Conservation (phyloP, 2,113 vertebrate genomes). For the Muscicapa adusta region DNA sequence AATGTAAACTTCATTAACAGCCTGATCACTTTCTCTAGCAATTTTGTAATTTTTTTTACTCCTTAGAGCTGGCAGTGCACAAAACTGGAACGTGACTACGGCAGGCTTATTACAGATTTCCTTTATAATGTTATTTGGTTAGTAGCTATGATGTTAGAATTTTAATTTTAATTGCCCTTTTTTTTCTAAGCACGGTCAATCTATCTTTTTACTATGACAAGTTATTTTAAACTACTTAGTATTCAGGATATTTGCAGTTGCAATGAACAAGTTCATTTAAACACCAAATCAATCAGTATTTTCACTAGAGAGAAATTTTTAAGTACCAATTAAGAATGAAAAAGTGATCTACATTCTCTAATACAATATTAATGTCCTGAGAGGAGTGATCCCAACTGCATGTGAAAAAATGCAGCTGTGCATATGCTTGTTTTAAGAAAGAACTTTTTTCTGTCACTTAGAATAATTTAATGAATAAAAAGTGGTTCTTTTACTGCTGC, state of each 20-base stretch:
- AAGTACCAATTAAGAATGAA: slow-evolving; percentile 91
- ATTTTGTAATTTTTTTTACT: background rate
- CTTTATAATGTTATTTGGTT: background rate
- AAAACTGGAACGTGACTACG: background rate
- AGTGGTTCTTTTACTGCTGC: slow-evolving; percentile 45
- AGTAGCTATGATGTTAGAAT: background rate
- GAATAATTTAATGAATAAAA: slow-evolving; percentile 65
- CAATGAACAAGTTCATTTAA: slow-evolving; percentile 83
- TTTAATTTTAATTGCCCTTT: slow-evolving; percentile 66
- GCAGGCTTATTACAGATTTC: background rate
- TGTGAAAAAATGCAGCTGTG: slow-evolving; percentile 67
- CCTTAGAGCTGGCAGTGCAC: background rate
- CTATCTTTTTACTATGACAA: slow-evolving; percentile 77
- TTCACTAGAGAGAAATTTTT: slow-evolving; percentile 86
- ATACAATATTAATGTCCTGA: slow-evolving; percentile 87
- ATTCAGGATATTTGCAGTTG: slow-evolving; percentile 79
- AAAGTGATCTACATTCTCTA: slow-evolving; percentile 80
- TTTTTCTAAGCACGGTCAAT: slow-evolving; percentile 67
- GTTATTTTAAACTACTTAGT: slow-evolving; percentile 77
- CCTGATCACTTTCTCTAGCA: background rate
- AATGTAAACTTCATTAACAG: background rate
- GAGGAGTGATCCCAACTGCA: slow-evolving; percentile 82
- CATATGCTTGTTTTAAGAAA: slow-evolving; percentile 48
- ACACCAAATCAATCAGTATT: slow-evolving; percentile 88
- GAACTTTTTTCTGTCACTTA: slow-evolving; percentile 17